Evolutionary conservation across 2,797 vertebrate genomes (phyloP).

Genomic region (Enteromius thamalakanensis): DNA sequence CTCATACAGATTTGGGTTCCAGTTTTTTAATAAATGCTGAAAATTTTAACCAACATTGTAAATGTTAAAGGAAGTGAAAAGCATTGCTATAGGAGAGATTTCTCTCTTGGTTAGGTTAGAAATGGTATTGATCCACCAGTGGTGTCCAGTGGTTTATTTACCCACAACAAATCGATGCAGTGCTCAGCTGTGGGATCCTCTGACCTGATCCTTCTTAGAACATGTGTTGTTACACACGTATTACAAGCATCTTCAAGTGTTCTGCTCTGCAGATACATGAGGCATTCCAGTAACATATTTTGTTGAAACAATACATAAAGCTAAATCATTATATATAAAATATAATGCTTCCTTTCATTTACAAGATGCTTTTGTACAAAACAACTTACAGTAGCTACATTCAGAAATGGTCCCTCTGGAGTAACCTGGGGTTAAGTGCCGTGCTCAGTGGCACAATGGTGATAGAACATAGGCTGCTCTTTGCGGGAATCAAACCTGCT

Average conservation of each 20-base stretch:
- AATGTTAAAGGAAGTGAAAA: slow-evolving; percentile 31
- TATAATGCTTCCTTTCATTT: neutral
- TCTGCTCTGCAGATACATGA: slow-evolving; percentile 1
- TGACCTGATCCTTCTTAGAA: slow-evolving; percentile 69
- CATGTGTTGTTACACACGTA: slow-evolving; percentile 43
- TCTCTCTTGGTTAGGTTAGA: slow-evolving; percentile 58
- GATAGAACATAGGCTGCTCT: slow-evolving; percentile 16
- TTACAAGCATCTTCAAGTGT: neutral
- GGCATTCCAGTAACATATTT: neutral
- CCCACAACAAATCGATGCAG: slow-evolving; percentile 83
- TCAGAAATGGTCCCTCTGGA: neutral
- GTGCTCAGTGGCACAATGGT: slow-evolving; percentile 24
- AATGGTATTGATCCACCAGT: slow-evolving; percentile 77
- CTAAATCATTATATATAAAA: neutral
- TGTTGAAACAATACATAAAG: neutral
- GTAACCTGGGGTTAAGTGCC: slow-evolving; percentile 22
- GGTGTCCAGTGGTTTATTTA: slow-evolving; percentile 82
- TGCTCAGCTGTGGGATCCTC: slow-evolving; percentile 68
- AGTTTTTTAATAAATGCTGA: slow-evolving; percentile 20
- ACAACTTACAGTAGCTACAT: neutral
- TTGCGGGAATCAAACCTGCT: slow-evolving; percentile 19
- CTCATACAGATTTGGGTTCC: neutral
- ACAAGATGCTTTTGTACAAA: neutral
- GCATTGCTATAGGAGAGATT: slow-evolving; percentile 28
- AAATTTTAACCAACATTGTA: neutral